Base-by-base conservation (phyloP, 2,888 invertebrate species). In the Zygaena filipendulae region DNA sequence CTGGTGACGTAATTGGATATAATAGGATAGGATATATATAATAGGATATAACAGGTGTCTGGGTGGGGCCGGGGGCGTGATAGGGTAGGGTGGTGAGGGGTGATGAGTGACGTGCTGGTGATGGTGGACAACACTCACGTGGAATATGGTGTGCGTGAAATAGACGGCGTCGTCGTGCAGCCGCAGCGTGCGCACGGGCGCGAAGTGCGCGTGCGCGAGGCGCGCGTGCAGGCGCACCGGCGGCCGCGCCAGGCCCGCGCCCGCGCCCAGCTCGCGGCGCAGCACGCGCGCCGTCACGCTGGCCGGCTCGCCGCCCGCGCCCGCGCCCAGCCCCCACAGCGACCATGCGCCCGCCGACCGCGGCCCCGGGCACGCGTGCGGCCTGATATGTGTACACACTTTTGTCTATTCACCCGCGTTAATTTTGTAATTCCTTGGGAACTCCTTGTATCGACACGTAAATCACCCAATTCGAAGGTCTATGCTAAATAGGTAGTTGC, bases 341-440 rank as follows among this genome's bases (percentile, higher is more conserved):
- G 25, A 30, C 0, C 34, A 30, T 18, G 36, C 29, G 13, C 39
- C 30, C 68, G 43, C 31, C 0, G 63, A 56, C 0, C 64, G 57
- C 8, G 71, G 74, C 39, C 94, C 94, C 1, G 98, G 98, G 67
- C 98, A 99, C 52, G 94, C 92, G 77, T 99, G 98, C 0, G 97
- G 97, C 40, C 92, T 92, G 57, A 3, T n/a, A n/a, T n/a, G n/a
- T n/a, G n/a, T n/a, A n/a, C n/a, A n/a, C n/a, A n/a, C n/a, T n/a
- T 6, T 5, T 14, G n/a, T n/a, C n/a, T n/a, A n/a, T n/a, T n/a
- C n/a, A n/a, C n/a, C n/a, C n/a, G n/a, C n/a, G n/a, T n/a, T n/a
- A n/a, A n/a, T n/a, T n/a, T n/a, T n/a, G n/a, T n/a, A n/a, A n/a
- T n/a, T n/a, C n/a, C n/a, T n/a, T n/a, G n/a, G n/a, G n/a, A n/a